These are phyloP conservation scores for Syrmaticus mikado DNA, from an alignment of 2,113 vertebrate genomes.

Conservation along the genomic window DNA sequence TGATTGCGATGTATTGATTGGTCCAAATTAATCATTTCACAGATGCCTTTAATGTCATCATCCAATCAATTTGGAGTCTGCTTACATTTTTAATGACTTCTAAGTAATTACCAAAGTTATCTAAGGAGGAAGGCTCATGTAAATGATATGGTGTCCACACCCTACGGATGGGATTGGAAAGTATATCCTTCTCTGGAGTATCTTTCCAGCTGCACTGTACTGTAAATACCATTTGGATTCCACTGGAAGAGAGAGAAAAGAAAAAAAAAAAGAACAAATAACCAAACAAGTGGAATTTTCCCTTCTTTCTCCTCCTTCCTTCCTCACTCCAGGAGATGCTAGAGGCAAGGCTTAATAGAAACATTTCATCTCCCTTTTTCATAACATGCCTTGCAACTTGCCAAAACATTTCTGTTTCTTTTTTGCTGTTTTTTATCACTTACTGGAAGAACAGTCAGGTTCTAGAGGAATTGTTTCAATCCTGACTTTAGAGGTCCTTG, in stretches of 20 bases:
- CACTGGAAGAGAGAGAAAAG: background rate
- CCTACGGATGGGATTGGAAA: background rate
- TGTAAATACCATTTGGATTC: background rate
- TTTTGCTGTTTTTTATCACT: background rate
- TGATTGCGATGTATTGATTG: background rate
- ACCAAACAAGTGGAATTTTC: background rate
- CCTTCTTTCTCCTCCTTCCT: background rate
- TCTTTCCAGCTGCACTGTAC: background rate
- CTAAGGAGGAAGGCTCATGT: background rate
- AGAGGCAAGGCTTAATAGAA: background rate
- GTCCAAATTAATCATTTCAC: background rate
- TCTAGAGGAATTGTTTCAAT: conserved; percentile 18
- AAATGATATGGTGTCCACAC: background rate
- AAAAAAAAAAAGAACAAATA: background rate
- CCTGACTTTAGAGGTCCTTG: background rate
- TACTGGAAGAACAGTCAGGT: background rate
- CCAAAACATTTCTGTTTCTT: background rate
- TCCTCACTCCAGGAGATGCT: background rate
- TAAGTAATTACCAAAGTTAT: background rate
- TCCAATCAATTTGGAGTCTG: background rate
- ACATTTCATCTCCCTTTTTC: background rate
- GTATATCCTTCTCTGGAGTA: background rate
- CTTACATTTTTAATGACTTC: background rate
- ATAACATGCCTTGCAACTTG: background rate
- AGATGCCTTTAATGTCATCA: background rate